Percentiles rank a stretch among this genome's conserved stretches.
These are phyloP conservation scores for Dromaius novaehollandiae DNA, from an alignment of 2,113 vertebrate genomes.

Conservation along the genomic window DNA sequence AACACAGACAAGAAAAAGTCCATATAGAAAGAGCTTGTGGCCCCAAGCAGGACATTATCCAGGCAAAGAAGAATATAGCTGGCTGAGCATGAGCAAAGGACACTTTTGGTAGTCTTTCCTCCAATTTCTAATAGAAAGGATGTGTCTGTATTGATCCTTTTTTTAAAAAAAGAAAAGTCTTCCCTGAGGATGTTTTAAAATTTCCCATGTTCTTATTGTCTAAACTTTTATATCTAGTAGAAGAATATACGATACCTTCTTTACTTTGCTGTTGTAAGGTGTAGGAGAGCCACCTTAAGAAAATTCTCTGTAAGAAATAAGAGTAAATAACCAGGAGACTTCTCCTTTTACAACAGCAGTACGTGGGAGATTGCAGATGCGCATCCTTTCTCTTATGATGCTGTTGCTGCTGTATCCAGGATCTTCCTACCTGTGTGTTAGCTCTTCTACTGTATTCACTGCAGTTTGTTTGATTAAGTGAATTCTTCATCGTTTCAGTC, in stretches of 20 bases:
- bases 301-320: background rate
- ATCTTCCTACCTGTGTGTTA: background rate
- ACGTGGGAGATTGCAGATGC: background rate
- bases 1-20: background rate
- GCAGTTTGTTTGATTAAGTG: slow-evolving; percentile 14
- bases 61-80: background rate
- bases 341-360: background rate
- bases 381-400: background rate
- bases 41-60: background rate
- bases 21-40: background rate
- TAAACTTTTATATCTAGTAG: background rate
- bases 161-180: background rate
- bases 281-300: background rate
- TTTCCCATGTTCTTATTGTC: background rate
- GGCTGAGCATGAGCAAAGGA: background rate
- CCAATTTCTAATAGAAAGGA: background rate
- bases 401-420: background rate
- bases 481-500: background rate
- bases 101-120: background rate
- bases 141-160: background rate
- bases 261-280: background rate
- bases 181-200: background rate
- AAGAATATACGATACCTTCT: background rate
- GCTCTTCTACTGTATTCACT: slow-evolving; percentile 15
- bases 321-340: background rate